A percentile compares a stretch with the other conserved stretches of the same genome.
phyloP scores from a whole-genome alignment of 2,113 vertebrate species.

The Irena cyanogastra region DNA sequence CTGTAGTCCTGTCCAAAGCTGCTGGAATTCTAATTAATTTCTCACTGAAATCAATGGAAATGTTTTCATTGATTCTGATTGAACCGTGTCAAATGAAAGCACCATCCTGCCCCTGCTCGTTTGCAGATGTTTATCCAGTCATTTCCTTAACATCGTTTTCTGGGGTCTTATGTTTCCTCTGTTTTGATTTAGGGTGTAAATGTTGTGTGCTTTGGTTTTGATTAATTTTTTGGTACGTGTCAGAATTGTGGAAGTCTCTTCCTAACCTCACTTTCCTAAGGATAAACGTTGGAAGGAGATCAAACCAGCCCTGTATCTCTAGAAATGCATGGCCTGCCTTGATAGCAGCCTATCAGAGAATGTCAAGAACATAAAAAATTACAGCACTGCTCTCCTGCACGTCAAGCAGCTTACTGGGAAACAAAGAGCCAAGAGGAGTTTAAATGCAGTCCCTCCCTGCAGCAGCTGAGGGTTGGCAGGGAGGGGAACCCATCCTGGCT shows the following conservation, averaged over 20 bases:
- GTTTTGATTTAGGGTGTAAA: conserved; percentile 22
- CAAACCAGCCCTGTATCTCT: background rate
- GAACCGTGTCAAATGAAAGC: background rate
- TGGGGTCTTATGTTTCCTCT: background rate
- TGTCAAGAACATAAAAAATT: background rate
- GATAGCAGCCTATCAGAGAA: background rate
- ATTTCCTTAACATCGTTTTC: background rate
- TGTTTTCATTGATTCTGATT: background rate
- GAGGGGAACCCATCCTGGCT: background rate
- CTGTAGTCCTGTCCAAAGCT: background rate
- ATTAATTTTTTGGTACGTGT: background rate
- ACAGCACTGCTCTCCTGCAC: background rate
- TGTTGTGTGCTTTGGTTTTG: background rate
- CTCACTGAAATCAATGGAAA: background rate
- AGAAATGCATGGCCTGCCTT: background rate
- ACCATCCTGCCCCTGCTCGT: background rate
- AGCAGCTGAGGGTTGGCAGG: background rate
- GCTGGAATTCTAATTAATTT: background rate
- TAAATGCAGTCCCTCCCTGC: background rate
- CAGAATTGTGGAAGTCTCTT: background rate
- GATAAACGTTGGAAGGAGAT: background rate
- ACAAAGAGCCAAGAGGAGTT: background rate
- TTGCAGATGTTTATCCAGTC: conserved; percentile 1
- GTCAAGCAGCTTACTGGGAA: background rate
- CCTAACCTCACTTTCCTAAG: background rate